Base-by-base conservation (phyloP, 2,113 vertebrate species). In the Riparia riparia region DNA sequence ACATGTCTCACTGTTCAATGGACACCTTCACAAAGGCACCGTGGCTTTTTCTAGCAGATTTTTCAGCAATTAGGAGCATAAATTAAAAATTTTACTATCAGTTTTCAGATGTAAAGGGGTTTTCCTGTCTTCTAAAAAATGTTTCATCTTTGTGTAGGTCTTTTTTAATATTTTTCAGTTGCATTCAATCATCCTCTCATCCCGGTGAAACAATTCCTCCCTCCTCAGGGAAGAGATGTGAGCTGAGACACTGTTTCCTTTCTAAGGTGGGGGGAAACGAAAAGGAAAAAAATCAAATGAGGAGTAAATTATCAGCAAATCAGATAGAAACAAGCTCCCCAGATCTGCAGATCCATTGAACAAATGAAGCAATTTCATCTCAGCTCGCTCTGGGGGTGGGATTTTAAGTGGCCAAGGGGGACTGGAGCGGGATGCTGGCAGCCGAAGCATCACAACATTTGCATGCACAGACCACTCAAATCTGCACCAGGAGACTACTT, bases 401-500 rank as follows among this genome's bases (percentile, higher is more conserved):
- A 93, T 92, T 97, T 96, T 97, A 98, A 98, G 97, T 97, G 97
- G 97, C 97, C 95, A 96, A 95, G 72, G 95, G 98, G 97, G 97
- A 98, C 90, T 72, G 78, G 94, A 92, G 82, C 28, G 95, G 95
- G 97, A 98, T 96, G 96, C 95, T 89, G 42, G 97, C 96, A 97
- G 97, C 89, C 86, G 64, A 97, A 95, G 96, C 95, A 97, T 98
- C 97, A 95, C 95, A 95, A 96, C 77, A 96, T 95, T 97, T 95
- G 95, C 95, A 85, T 95, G 97, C 95, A 95, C 90, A 98, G 96
- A 97, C 96, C 97, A 96, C 97, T 97, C 96, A 96, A 97, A 98
- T 96, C 97, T 96, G 97, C 97, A 97, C 97, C 97, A 96, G 94
- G 98, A 98, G 98, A 97, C 98, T 96, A 98, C 98, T 98, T 98